Base-by-base conservation (phyloP, 2,888 invertebrate species). In the Mythimna vitellina region DNA sequence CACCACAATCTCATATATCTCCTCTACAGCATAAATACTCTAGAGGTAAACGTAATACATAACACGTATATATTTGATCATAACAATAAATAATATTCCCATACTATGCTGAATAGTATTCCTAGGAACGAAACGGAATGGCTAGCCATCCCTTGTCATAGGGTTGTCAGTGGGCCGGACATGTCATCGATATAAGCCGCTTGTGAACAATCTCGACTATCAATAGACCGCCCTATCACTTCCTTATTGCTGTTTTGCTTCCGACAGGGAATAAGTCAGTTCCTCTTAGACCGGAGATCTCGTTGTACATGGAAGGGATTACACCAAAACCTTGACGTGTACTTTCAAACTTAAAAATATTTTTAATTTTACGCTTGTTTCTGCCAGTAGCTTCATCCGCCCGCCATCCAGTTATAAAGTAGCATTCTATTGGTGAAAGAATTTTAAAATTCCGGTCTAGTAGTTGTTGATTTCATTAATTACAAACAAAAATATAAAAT, bases 71-170 rank as follows among this genome's bases (percentile, higher is more conserved):
- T 75, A 25, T 62, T 65, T 57, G 67, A 71, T 71, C 75, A 78
- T 72, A 85, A 73, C 67, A 76, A 73, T 83, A 71, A 71, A 72
- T 70, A 68, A 76, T 76, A 76, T 76, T 73, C 71, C 70, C 64
- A 53, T 78, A 60, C 71, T 73, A 67, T 73, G 73, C 62, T 79
- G 73, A 79, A 79, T 67, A 65, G 64, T 46, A 51, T 51, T 58
- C 56, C 57, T 58, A 17, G 17, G 17, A 17, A 7, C 20, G 46
- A 7, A 17, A 17, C 14, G 46, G 17, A 46, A 46, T 46, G 20
- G 46, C 46, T 6, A 56, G 65, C 67, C 58, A 78, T 65, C 83
- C 58, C 54, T 66, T 54, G 82, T 65, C 83, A 53, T 53, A 74
- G 80, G 83, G 80, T 14, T 80, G 80, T 61, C 79, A 65, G 66